Conservation (phyloP, 2,797 vertebrate genomes). For the Amblyopsis hoosieri region DNA sequence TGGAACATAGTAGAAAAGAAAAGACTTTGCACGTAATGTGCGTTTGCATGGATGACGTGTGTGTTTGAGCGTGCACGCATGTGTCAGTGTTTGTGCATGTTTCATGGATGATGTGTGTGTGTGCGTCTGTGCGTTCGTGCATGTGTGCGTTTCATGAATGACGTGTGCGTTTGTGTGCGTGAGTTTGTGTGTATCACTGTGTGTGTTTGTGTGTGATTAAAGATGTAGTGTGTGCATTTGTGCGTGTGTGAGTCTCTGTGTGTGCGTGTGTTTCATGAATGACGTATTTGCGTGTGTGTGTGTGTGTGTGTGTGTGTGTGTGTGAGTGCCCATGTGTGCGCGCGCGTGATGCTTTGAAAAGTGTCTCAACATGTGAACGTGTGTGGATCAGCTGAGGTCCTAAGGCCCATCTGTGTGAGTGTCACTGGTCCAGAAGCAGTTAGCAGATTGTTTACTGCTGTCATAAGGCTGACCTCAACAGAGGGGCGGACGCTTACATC, state of each 20-base stretch:
- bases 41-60: neutral
- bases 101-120: neutral
- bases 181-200: neutral
- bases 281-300: conserved; percentile 14
- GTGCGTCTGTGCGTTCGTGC: neutral
- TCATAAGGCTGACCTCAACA: conserved; percentile 18
- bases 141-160: conserved; percentile 9
- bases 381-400: conserved; percentile 19
- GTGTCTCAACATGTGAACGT: neutral
- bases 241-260: neutral
- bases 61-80: neutral
- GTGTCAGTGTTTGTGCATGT: neutral
- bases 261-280: conserved; percentile 5
- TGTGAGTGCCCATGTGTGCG: neutral
- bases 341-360: neutral
- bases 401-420: too few species aligned
- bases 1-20: neutral
- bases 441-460: conserved; percentile 6
- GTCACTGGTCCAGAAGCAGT: too few species aligned
- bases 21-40: conserved; percentile 16
- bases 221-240: neutral
- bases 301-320: conserved; percentile 21
- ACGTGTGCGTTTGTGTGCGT: neutral
- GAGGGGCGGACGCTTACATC: too few species aligned
- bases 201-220: neutral